Conservation (phyloP, 2,797 vertebrate genomes). For the Buceros bicornis region DNA sequence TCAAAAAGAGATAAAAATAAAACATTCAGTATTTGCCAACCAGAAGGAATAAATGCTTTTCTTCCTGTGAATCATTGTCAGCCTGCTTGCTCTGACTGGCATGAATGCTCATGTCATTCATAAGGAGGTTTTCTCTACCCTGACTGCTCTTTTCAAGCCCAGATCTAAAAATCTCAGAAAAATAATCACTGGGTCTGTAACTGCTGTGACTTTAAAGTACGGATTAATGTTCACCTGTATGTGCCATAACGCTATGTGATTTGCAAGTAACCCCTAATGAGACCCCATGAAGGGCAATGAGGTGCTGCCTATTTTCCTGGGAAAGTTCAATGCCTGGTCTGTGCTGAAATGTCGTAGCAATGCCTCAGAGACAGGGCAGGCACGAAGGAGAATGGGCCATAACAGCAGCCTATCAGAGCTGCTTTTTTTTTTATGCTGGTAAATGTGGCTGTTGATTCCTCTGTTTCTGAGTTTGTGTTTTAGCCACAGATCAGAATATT, state of each 20-base stretch:
- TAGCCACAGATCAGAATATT: background rate
- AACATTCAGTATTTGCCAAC: background rate
- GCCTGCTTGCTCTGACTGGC: background rate
- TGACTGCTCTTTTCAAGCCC: background rate
- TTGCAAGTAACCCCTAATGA: background rate
- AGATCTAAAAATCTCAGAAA: background rate
- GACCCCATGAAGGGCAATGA: background rate
- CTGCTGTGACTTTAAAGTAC: fast-evolving
- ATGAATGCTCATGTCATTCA: background rate
- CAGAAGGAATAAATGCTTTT: background rate
- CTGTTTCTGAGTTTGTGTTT: background rate
- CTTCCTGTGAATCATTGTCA: background rate
- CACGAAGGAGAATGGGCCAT: background rate
- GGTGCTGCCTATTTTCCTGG: background rate
- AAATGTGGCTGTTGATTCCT: background rate
- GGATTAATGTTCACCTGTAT: background rate
- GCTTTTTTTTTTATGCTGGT: background rate
- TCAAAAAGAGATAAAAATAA: background rate
- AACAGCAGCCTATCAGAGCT: fast-evolving
- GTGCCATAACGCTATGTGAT: fast-evolving
- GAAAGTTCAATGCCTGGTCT: background rate
- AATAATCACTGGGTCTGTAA: background rate
- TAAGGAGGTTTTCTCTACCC: background rate
- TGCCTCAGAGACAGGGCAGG: background rate
- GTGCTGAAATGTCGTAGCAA: background rate